Conservation (phyloP, 2,113 vertebrate genomes). For the Rhea americana region DNA sequence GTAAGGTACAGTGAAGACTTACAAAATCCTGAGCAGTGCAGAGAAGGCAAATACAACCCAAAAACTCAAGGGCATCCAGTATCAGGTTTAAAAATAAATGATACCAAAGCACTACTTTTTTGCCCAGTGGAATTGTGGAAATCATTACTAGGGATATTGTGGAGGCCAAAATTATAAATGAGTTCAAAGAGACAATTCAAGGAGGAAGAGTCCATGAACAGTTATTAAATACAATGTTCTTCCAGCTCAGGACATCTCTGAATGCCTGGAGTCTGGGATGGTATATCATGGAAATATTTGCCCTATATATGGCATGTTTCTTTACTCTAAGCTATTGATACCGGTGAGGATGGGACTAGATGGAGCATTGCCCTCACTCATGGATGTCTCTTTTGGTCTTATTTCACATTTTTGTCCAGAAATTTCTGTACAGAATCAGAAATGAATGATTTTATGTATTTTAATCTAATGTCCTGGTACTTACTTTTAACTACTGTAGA, state of each 20-base stretch:
- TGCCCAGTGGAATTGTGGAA: conserved; percentile 32
- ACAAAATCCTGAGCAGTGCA: background rate
- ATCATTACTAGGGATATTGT: background rate
- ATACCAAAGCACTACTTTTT: conserved; percentile 25
- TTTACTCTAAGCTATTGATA: background rate
- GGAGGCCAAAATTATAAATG: conserved; percentile 19
- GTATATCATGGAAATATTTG: background rate
- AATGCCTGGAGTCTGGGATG: background rate
- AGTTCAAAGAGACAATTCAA: conserved; percentile 45
- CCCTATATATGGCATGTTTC: background rate
- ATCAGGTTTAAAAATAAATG: conserved; percentile 34
- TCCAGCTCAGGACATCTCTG: background rate
- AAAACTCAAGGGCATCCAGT: conserved; percentile 22
- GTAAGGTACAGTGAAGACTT: background rate
- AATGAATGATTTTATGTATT: background rate
- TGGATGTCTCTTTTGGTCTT: background rate
- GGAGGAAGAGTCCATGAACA: conserved; percentile 1
- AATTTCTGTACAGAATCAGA: background rate
- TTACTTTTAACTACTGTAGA: background rate
- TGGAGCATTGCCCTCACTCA: background rate
- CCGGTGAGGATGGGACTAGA: background rate
- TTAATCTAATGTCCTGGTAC: background rate
- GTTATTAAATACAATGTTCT: background rate
- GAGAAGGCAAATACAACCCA: conserved; percentile 14
- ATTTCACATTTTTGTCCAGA: background rate